Conservation (phyloP, 2,888 invertebrate species). For the Eilema griseolum region DNA sequence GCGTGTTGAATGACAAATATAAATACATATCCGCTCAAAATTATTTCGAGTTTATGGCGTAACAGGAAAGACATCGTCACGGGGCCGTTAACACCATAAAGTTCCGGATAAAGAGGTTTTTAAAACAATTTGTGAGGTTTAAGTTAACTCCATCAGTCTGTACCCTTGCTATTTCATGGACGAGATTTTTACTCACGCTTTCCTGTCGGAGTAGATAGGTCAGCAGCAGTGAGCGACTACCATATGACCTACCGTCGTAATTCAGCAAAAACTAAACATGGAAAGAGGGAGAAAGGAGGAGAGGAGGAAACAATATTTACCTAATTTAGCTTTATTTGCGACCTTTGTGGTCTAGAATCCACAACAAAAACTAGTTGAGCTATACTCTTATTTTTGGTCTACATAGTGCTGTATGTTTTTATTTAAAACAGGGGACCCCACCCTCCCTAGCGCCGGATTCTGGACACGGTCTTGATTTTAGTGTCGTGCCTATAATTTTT, state of each 20-base stretch:
- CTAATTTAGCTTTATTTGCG: too few species aligned
- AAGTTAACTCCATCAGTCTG: background rate
- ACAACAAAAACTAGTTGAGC: too few species aligned
- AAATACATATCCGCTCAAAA: slow-evolving; percentile 16
- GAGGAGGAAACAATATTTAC: too few species aligned
- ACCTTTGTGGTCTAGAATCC: too few species aligned
- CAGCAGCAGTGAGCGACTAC: too few species aligned
- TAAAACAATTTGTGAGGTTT: background rate
- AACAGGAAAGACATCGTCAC: slow-evolving; percentile 10
- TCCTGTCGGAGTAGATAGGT: too few species aligned
- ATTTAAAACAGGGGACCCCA: too few species aligned
- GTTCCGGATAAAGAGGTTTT: background rate
- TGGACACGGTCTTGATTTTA: slow-evolving; percentile 1
- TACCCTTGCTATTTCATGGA: background rate
- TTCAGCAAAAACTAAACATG: background rate
- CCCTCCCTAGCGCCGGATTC: background rate
- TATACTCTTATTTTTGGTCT: too few species aligned
- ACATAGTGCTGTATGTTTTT: too few species aligned
- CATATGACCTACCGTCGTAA: too few species aligned
- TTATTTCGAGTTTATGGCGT: slow-evolving; percentile 17
- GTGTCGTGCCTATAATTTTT: background rate
- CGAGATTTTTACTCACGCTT: background rate
- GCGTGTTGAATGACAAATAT: slow-evolving; percentile 17
- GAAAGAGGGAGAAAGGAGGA: background rate
- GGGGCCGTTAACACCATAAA: slow-evolving; percentile 9